Evolutionary conservation across 2,888 invertebrate genomes (phyloP).

Genomic region (Xanthorhoe designata): DNA sequence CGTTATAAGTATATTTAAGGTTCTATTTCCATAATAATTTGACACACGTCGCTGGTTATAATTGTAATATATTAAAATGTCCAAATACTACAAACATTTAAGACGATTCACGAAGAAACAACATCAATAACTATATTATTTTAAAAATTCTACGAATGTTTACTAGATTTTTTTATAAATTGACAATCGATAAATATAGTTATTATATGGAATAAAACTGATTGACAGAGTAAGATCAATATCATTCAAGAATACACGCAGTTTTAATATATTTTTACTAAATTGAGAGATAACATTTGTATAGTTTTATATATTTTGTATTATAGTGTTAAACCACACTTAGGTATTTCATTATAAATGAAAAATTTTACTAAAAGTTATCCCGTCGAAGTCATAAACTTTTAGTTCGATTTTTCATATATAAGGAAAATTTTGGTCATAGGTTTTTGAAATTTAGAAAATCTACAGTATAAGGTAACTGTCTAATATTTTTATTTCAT

Average conservation of each 20-base stretch:
- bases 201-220: constrained; percentile 14
- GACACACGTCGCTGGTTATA: constrained; percentile 25
- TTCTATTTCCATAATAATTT: constrained; percentile 20
- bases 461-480: constrained; percentile 60
- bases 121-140: constrained; percentile 41
- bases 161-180: constrained; percentile 46
- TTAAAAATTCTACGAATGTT: constrained; percentile 50
- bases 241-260: background rate
- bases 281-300: background rate
- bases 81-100: constrained; percentile 41
- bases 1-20: background rate
- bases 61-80: constrained; percentile 26
- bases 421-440: constrained; percentile 11
- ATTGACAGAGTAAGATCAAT: constrained; percentile 4
- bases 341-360: too few species aligned
- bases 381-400: too few species aligned
- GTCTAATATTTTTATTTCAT: constrained; percentile 34
- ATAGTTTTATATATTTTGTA: too few species aligned
- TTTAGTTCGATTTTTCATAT: too few species aligned
- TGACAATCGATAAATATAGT: constrained; percentile 37
- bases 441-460: constrained; percentile 47
- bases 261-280: background rate
- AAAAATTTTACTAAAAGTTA: too few species aligned
- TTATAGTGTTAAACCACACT: too few species aligned
- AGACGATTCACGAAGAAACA: constrained; percentile 53